Percentiles rank a stretch among this genome's conserved stretches.
phyloP scores from a whole-genome alignment of 2,888 invertebrate genomes.

The Diaperis boleti region DNA sequence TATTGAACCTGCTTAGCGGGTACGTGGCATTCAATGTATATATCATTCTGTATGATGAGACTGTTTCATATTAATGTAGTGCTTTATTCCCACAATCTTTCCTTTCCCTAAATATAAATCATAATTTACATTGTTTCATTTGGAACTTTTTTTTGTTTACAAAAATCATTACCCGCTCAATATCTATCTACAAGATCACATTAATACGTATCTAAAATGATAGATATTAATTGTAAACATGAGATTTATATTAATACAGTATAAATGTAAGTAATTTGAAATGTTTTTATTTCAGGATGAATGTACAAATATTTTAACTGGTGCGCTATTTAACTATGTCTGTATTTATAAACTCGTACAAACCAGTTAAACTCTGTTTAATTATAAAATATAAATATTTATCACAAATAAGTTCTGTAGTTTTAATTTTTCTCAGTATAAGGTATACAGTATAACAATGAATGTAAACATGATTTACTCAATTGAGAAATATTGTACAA shows the following conservation, averaged over 20 bases:
- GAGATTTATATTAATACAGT: conserved; percentile 57
- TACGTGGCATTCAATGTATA: conserved; percentile 59
- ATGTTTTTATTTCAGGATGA: conserved; percentile 65
- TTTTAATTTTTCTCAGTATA: conserved; percentile 15
- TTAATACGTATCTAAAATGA: conserved; percentile 55
- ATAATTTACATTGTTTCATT: conserved; percentile 46
- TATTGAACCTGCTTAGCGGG: conserved; percentile 53
- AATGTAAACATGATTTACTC: too few relatives aligned
- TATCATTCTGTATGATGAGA: conserved; percentile 64
- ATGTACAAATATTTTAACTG: conserved; percentile 67
- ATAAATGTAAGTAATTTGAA: conserved; percentile 63
- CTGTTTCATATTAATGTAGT: conserved; percentile 61
- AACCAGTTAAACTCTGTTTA: conserved; percentile 66
- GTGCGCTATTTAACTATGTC: conserved; percentile 63
- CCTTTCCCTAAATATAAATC: conserved; percentile 58
- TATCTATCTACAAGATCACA: conserved; percentile 21
- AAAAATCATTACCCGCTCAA: conserved; percentile 13
- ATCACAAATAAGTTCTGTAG: conserved; percentile 58
- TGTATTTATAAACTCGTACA: conserved; percentile 66
- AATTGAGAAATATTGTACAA: too few relatives aligned
- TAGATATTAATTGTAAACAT: conserved; percentile 54
- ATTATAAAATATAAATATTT: conserved; percentile 68
- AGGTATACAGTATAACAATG: too few relatives aligned
- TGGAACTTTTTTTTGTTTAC: conserved; percentile 4
- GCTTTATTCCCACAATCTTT: conserved; percentile 47